Conservation (phyloP, 2,113 vertebrate genomes). For the Ceyx melanurus region DNA sequence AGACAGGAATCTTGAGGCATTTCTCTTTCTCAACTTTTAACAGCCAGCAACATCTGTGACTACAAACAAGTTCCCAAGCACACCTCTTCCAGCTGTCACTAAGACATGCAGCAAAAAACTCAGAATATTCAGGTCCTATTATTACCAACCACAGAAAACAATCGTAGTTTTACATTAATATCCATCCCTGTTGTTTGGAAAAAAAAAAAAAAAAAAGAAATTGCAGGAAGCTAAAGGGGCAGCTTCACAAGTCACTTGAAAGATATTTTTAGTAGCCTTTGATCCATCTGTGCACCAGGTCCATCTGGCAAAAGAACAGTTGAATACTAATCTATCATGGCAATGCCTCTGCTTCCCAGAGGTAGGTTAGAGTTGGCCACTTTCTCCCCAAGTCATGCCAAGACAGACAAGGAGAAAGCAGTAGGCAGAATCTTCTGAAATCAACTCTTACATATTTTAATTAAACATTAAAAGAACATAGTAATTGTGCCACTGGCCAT, state of each 20-base stretch:
- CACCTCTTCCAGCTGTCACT: neutral
- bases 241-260: neutral
- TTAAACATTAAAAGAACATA: neutral
- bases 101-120: neutral
- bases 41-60: neutral
- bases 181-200: neutral
- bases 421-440: neutral
- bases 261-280: neutral
- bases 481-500: neutral
- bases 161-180: neutral
- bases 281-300: neutral
- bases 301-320: neutral
- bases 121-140: neutral
- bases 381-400: neutral
- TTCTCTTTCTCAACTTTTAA: neutral
- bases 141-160: neutral
- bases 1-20: neutral
- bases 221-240: neutral
- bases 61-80: neutral
- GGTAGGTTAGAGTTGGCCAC: neutral
- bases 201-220: neutral
- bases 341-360: neutral
- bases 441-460: neutral
- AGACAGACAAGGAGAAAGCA: neutral
- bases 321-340: neutral